Evolutionary conservation across 1,140 invertebrate genomes (phyloP).

Genomic region (Homarus americanus): DNA sequence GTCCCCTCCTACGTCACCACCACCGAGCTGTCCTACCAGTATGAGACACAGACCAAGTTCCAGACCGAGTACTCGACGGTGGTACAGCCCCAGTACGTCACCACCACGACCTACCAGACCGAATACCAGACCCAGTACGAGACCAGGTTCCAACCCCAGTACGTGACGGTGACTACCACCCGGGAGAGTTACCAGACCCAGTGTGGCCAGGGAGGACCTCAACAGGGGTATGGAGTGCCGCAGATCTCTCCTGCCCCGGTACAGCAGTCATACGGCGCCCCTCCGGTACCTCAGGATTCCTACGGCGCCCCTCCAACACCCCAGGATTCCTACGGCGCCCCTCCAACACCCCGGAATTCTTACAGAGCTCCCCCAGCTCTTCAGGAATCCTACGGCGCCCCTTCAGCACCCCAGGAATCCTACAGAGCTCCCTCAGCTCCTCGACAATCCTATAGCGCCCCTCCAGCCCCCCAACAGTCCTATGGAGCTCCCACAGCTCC

Average conservation of each 20-base stretch:
- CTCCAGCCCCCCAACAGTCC: neutral
- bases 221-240: neutral
- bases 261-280: slow-evolving; percentile 4
- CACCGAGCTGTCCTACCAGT: slow-evolving; percentile 9
- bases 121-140: slow-evolving; percentile 14
- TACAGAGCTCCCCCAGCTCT: neutral
- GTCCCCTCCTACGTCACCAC: slow-evolving; percentile 44
- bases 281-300: neutral
- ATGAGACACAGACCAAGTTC: slow-evolving; percentile 18
- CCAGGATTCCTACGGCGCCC: slow-evolving; percentile 16
- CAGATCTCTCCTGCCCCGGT: neutral
- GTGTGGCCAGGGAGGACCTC: slow-evolving; percentile 1
- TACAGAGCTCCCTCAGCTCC: neutral
- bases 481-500: neutral
- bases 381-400: slow-evolving; percentile 13
- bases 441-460: slow-evolving; percentile 12
- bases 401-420: slow-evolving; percentile 5
- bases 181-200: slow-evolving; percentile 21
- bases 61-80: neutral
- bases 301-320: neutral
- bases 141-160: slow-evolving; percentile 30
- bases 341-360: neutral
- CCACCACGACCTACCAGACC: neutral
- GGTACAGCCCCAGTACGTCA: slow-evolving; percentile 12
- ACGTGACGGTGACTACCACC: slow-evolving; percentile 21